Base-by-base conservation (phyloP, 2,113 vertebrate genomes). In the Solea senegalensis region DNA sequence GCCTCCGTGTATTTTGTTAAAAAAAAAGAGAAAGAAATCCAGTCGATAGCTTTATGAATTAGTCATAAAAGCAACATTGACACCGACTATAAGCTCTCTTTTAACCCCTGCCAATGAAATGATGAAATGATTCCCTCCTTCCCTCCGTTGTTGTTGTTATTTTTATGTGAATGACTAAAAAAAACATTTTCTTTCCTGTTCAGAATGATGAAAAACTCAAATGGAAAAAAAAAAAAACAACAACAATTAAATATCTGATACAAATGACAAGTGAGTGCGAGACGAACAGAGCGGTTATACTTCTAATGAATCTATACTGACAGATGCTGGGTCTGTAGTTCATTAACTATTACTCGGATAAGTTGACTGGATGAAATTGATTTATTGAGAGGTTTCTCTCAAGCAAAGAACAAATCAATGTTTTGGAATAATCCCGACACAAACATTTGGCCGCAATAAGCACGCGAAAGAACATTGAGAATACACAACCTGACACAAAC, bases 21-120 rank as follows among this genome's bases (percentile, higher is more conserved):
- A 81, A 82, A 60, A 34, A 34, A n/a, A n/a, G n/a, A 34, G 5
- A 34, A 34, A 34, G 5, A 34, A 34, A 34, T 65, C 57, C 61
- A 65, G 63, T 54, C 57, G 58, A 70, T 67, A 71, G 75, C 78
- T 65, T 83, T 69, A 80, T 88, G 84, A 89, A 86, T 86, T 85
- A 84, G 58, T 79, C 80, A 89, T 89, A 83, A 82, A 65, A 59
- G 65, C 15, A 8, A 75, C 67, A 79, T 15, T 76, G 65, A 68
- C 75, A 50, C 10, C 46, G 46, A 34, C 66, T 76, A 51, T 62
- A 77, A 83, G 69, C 77, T 58, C 72, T 12, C 55, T 68, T 64
- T 70, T 60, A 74, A 64, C 61, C 41, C 60, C 41, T 49, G 53
- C 39, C 76, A 69, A 71, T 59, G 39, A 54, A 80, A 84, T 55